A percentile compares a stretch with the other conserved stretches of the same genome.
Conservation (phyloP, 2,888 invertebrate genomes). For the Frankliniella intonsa region DNA sequence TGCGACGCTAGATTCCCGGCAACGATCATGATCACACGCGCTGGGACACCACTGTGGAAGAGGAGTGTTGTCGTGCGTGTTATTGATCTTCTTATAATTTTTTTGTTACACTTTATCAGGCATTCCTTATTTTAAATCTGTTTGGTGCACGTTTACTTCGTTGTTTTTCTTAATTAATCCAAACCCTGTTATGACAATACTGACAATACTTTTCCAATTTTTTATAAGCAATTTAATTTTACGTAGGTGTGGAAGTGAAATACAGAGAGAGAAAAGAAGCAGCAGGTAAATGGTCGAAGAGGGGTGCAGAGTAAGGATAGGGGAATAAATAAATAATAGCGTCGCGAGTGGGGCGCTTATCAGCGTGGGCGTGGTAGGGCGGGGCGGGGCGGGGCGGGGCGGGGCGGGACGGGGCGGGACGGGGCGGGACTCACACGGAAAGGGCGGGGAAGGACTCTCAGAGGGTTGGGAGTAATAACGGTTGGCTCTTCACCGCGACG, state of each 20-base stretch:
- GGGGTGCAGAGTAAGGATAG: neutral
- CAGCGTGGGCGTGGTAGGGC: neutral
- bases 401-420: neutral
- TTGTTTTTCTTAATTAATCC: too few species aligned
- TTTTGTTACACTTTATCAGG: too few species aligned
- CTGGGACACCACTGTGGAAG: too few species aligned
- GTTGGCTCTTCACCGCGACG: too few species aligned
- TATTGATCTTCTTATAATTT: neutral
- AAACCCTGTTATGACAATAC: too few species aligned
- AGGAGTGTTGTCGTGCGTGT: neutral
- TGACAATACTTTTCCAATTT: too few species aligned
- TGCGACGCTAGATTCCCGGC: neutral
- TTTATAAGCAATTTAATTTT: too few species aligned
- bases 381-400: neutral
- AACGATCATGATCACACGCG: neutral
- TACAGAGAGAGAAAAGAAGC: too few species aligned
- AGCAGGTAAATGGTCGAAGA: neutral
- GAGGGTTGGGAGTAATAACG: neutral
- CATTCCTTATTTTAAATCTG: too few species aligned
- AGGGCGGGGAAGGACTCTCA: neutral
- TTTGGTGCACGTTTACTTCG: too few species aligned
- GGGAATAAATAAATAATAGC: conserved; percentile 9
- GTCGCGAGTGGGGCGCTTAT: neutral
- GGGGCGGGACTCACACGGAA: conserved; percentile 5
- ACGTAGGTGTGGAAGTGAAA: too few species aligned